These are phyloP conservation scores for Antigone vipio DNA, from an alignment of 2,113 vertebrate species.

Conservation along the genomic window DNA sequence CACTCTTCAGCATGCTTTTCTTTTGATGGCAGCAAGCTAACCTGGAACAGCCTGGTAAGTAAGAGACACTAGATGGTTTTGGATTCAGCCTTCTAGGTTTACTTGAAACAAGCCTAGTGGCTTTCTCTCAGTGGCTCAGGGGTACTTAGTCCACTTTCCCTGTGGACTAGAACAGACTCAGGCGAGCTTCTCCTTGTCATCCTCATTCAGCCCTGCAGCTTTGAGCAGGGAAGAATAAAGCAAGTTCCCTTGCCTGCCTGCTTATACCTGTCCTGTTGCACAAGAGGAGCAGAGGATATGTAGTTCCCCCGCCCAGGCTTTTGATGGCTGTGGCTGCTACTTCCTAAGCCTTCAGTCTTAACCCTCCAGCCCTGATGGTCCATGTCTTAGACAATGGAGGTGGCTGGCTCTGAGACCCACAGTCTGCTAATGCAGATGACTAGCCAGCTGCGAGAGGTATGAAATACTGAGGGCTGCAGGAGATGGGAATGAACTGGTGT, in stretches of 20 bases:
- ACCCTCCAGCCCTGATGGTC: background rate
- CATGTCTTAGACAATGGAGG: background rate
- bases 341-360: background rate
- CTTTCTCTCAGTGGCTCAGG: background rate
- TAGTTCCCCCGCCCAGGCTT: background rate
- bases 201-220: background rate
- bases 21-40: background rate
- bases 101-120: background rate
- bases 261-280: background rate
- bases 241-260: background rate
- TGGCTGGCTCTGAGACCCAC: background rate
- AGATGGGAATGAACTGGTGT: background rate
- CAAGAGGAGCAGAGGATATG: background rate
- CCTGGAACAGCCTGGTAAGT: background rate
- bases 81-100: background rate
- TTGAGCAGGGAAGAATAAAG: background rate
- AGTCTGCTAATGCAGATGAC: background rate
- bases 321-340: background rate
- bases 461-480: background rate
- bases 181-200: background rate
- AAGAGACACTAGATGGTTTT: background rate
- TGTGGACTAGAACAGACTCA: background rate
- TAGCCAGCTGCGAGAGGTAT: background rate
- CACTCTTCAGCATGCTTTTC: background rate
- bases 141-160: background rate